Evolutionary conservation across 2,797 vertebrate species (phyloP), one percentile per base, ranked within the genome.

Genomic region (Cottoperca gobio): DNA sequence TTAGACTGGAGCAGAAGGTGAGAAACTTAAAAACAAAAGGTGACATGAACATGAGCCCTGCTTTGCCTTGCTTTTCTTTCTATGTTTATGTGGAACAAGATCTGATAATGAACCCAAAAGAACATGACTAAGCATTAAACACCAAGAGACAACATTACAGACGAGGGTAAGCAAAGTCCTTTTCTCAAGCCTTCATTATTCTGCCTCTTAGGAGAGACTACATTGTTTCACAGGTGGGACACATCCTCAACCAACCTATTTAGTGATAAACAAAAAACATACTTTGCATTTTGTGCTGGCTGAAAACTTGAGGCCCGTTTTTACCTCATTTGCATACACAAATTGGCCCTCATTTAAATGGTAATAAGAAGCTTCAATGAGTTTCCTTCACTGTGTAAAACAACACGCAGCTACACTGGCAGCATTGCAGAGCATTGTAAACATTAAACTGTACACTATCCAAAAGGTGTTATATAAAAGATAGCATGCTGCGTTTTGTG

Each of bases 1-100:
- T 60, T 50, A 59, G 63, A 65, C 23, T 21, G 49, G 65, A 67
- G 60, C 39, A 53, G 53, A 50, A 64, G 77, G 74, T 57, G 70
- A 78, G 45, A 85, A 76, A 85, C 76, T 43, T n/a, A n/a, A n/a
- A n/a, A n/a, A n/a, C n/a, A 52, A 73, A 59, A 88, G 81, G 60
- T 73, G 81, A 85, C 61, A 79, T 66, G 62, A 78, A 82, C 50
- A 77, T 80, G 61, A 64, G 16, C 39, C 63, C 35, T 14, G 3
- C 39, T 9, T 19, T 37, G 23, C 28, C 37, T 67, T 31, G 37
- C 16, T 50, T 78, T 23, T 16, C 10, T 9, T n/a, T 46, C 6
- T 53, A n/a, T 50, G 39, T 43, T 26, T 13, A 37, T 39, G 35
- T 65, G 17, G 2, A 58, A 4, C 33, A 35, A 7, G 10, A n/a